These are phyloP conservation scores for Caenorhabditis sulstoni DNA, from an alignment of 2,888 invertebrate genomes.

Conservation along the genomic window DNA sequence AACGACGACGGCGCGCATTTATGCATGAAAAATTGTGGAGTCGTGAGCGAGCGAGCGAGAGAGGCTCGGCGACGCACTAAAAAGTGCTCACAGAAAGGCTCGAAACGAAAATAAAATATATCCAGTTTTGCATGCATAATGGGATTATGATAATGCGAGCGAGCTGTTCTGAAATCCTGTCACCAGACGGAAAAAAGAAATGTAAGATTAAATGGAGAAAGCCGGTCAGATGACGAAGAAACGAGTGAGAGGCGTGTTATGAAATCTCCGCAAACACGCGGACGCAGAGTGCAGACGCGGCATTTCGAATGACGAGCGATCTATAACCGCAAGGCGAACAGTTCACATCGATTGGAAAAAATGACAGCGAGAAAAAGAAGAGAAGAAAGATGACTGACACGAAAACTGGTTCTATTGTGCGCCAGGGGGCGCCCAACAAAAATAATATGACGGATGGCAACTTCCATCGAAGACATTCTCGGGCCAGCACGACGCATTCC, in stretches of 20 bases:
- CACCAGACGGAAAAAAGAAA: conserved; percentile 6
- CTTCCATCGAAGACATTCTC: conserved; percentile 41
- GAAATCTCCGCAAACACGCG: conserved; percentile 42
- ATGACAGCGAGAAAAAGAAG: not conserved
- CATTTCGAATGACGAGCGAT: conserved; percentile 25
- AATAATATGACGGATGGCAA: conserved; percentile 24
- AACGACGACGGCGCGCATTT: conserved; percentile 32
- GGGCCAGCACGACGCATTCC: conserved; percentile 32
- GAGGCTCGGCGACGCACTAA: conserved; percentile 18
- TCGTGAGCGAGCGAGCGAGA: conserved; percentile 2
- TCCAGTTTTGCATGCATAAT: conserved; percentile 36
- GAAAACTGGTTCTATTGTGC: conserved; percentile 30
- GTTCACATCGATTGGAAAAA: conserved; percentile 6
- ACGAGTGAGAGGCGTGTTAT: conserved; percentile 33
- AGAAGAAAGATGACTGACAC: not conserved
- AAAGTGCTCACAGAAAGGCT: conserved; percentile 17
- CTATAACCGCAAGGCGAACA: not conserved
- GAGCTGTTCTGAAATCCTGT: conserved; percentile 9
- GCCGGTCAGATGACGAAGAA: conserved; percentile 51
- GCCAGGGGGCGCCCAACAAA: conserved; percentile 6
- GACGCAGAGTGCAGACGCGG: conserved; percentile 10
- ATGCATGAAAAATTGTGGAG: conserved; percentile 38
- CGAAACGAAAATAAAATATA: conserved; percentile 39
- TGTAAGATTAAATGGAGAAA: conserved; percentile 15
- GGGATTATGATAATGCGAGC: conserved; percentile 33